phyloP scores from a whole-genome alignment of 2,113 vertebrate species.

The Apus apus region DNA sequence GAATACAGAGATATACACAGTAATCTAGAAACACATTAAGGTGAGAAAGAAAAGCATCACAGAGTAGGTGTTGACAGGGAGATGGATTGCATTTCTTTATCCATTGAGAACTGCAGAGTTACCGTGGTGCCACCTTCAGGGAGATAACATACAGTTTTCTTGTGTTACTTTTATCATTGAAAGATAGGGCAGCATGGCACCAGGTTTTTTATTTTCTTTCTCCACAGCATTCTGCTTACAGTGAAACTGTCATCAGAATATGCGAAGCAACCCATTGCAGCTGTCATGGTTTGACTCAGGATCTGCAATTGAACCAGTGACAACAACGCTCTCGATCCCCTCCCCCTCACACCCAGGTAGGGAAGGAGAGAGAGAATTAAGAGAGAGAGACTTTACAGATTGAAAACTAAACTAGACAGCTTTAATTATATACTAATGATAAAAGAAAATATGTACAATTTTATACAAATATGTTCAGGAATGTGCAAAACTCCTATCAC shows the following conservation, averaged over 20 bases:
- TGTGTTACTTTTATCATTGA: background rate
- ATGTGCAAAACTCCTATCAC: too few relatives aligned
- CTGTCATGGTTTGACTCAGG: too few relatives aligned
- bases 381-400: too few relatives aligned
- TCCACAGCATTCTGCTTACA: background rate
- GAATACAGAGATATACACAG: too few relatives aligned
- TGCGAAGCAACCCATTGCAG: constrained; percentile 38
- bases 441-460: too few relatives aligned
- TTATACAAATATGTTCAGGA: too few relatives aligned
- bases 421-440: too few relatives aligned
- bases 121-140: background rate
- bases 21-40: background rate
- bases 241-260: constrained; percentile 54
- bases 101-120: background rate
- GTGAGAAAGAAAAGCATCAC: background rate
- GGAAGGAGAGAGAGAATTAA: too few relatives aligned
- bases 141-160: background rate
- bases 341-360: too few relatives aligned
- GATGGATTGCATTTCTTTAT: background rate
- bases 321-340: too few relatives aligned
- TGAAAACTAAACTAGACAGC: too few relatives aligned
- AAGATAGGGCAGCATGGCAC: background rate
- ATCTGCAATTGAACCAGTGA: too few relatives aligned
- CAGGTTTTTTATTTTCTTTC: background rate
- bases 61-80: background rate